Conservation (phyloP, 2,888 invertebrate genomes). For the Carabus problematicus region DNA sequence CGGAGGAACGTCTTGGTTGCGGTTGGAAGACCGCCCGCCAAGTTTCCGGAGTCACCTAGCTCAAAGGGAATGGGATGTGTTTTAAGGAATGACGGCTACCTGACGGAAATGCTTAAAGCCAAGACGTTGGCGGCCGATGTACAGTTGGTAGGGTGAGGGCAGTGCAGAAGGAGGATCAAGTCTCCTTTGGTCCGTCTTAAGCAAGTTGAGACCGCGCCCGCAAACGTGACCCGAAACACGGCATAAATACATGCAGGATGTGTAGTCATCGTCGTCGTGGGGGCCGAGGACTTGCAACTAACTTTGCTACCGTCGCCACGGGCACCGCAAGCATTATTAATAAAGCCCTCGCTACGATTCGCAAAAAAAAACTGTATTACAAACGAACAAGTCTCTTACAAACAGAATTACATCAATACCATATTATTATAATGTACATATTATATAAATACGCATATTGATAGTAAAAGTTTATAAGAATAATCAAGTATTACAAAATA, state of each 20-base stretch:
- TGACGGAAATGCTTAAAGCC: slow-evolving; percentile 40
- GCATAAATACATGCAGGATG: slow-evolving; percentile 53
- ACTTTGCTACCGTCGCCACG: slow-evolving; percentile 5
- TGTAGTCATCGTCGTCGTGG: slow-evolving; percentile 40
- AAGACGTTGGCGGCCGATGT: neutral
- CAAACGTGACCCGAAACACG: slow-evolving; percentile 50
- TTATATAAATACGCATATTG: no score
- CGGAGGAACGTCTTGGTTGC: slow-evolving; percentile 9
- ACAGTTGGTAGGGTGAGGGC: neutral
- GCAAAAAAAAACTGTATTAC: slow-evolving; percentile 9
- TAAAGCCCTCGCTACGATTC: slow-evolving; percentile 7
- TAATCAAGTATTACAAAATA: no score
- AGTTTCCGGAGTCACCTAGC: slow-evolving; percentile 33
- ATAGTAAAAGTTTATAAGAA: no score
- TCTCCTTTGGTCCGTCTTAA: slow-evolving; percentile 38
- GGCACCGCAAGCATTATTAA: slow-evolving; percentile 31
- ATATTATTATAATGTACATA: no score
- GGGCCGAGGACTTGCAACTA: slow-evolving; percentile 34
- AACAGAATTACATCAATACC: no score
- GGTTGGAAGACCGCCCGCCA: neutral
- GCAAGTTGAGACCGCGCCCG: slow-evolving; percentile 34
- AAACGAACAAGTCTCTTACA: neutral
- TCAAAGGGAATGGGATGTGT: slow-evolving; percentile 43
- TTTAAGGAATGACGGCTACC: slow-evolving; percentile 43
- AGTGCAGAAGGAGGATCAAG: neutral